Evolutionary conservation across 2,888 invertebrate genomes (phyloP), one percentile per base, ranked within the genome.

Genomic region (Himalopsyche anomala): DNA sequence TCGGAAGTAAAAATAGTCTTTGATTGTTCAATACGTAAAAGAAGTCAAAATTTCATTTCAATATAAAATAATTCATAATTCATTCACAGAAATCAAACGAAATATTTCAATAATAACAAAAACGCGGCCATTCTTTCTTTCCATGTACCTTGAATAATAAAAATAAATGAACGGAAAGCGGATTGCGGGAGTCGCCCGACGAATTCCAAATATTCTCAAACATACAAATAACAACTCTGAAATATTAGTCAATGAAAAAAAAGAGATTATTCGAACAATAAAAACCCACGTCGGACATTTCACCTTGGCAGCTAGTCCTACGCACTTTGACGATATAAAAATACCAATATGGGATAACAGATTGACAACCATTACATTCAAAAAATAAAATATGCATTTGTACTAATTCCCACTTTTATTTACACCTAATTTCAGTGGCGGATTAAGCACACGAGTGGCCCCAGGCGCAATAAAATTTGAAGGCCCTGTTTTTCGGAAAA

Each of bases 231-330:
- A 86, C 86, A 42, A 81, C 83, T 69, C 86, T 51, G 83, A 84
- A 81, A 84, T 86, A 86, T 86, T 84, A 83, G 86, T n/a, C 86
- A 79, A 83, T 86, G 74, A 84, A 86, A 86, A 86, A 81, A 51
- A 81, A 86, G 62, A 84, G 86, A 86, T 84, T 86, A 84, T 51
- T 36, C 51, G 80, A 86, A 86, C 86, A 86, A 86, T 86, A 83
- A 83, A 83, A 81, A 54, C 83, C 83, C 80, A 85, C 85, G 85
- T 82, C 74, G 79, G 54, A 74, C 82, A 80, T 82, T 82, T 69
- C 54, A 81, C 36, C 85, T 62, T 85, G 85, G 81, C 85, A 69
- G 56, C 38, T 69, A 42, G 82, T 80, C 86, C 86, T 86, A 86
- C 86, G 83, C 83, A 86, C 82, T 83, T 19, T 62, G 84, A 81